Evolutionary conservation across 2,888 invertebrate genomes (phyloP), one percentile per base, ranked within the genome.

Genomic region (Metellina segmentata): DNA sequence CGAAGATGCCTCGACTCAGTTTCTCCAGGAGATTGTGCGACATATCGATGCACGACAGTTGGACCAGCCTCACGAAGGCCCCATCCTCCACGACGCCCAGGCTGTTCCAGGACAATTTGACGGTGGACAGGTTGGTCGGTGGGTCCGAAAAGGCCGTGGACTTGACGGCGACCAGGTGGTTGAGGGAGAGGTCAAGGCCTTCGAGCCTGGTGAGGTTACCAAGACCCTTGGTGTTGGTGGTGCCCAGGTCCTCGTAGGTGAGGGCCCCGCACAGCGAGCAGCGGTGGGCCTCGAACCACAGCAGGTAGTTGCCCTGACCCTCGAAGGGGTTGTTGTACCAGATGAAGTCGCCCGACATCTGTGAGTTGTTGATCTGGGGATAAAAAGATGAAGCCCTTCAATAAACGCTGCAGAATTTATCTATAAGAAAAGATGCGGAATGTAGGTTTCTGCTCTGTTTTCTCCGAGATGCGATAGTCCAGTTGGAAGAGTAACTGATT

Each of bases 281-380:
- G 20, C 78, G 74, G 6, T 71, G n/a, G 13, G 83, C 82, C 7
- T 70, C 19, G 7, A 91, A n/a, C 78, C 82, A 72, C 0, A 87
- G 13, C 19, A 91, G 49, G 19, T 77, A 77, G 19, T 83, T 13
- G 1, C 48, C 77, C 34, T 91, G 91, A n/a, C 91, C 91, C 71
- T 81, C 87, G 34, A 91, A 91, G 8, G 91, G 87, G 20, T 19
- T 83, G 6, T 82, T 83, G 11, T 83, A 51, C 71, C 78, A 87
- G 7, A 91, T 20, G 83, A 91, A 91, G n/a, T 91, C 91, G 6
- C 91, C 91, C 1, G 91, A 61, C n/a, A 91, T 53, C 13, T 70
- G 11, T 6, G 87, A 75, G 6, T 91, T 77, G 7, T 19, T 52
- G 20, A 91, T 78, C 86, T 90, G 69, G 16, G 0, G 48, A 77